Evolutionary conservation across 1,140 invertebrate species (phyloP).

Genomic region (Agraylea sexmaculata): DNA sequence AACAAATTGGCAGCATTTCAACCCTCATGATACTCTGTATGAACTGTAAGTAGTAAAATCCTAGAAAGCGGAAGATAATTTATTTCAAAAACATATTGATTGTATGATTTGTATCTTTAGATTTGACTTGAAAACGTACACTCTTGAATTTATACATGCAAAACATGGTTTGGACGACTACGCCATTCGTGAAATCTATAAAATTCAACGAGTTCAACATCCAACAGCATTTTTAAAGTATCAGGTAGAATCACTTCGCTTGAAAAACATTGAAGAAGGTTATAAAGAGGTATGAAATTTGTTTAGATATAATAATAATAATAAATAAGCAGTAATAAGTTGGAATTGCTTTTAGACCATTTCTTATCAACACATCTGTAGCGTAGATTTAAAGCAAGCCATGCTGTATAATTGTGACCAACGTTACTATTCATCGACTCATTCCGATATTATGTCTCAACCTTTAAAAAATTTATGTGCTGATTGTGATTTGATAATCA

Average conservation of each 20-base stretch:
- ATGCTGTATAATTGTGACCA: too few species aligned
- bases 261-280: background rate
- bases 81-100: background rate
- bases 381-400: slow-evolving; percentile 9
- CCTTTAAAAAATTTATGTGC: too few species aligned
- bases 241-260: slow-evolving; percentile 1
- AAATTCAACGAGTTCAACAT: slow-evolving; percentile 8
- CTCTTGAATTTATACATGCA: background rate
- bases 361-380: background rate
- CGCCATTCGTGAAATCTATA: background rate
- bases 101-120: too few species aligned
- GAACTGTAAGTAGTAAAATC: background rate
- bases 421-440: too few species aligned
- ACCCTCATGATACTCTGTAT: background rate
- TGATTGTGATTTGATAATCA: too few species aligned
- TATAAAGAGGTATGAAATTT: slow-evolving; percentile 2
- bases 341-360: background rate
- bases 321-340: background rate
- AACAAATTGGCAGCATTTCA: background rate
- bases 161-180: background rate
- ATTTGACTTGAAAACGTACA: too few species aligned
- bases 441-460: too few species aligned
- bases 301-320: background rate
- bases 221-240: slow-evolving; percentile 11
- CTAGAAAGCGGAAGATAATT: too few species aligned